Conservation (phyloP, 2,888 invertebrate genomes). For the Sphaerophoria rueppellii region DNA sequence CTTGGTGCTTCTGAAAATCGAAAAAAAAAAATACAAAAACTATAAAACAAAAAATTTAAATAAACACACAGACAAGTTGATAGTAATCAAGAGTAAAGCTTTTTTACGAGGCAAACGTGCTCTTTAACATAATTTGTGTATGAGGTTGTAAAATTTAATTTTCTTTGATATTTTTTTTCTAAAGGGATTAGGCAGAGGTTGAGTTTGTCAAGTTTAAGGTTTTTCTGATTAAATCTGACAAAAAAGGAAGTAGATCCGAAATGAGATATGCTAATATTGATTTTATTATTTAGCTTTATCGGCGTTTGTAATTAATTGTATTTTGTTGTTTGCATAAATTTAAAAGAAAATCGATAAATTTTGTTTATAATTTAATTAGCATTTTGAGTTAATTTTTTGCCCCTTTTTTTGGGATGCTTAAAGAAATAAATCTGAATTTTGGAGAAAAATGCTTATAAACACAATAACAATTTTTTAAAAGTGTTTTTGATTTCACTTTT, state of each 20-base stretch:
- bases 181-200: background rate
- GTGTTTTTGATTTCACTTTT: too few species aligned
- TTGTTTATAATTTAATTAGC: background rate
- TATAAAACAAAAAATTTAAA: conserved; percentile 1
- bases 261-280: conserved; percentile 26
- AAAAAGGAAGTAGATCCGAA: background rate
- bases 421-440: too few species aligned
- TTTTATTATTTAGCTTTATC: conserved; percentile 1
- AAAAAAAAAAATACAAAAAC: background rate
- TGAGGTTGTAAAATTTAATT: background rate
- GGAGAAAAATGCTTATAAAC: too few species aligned
- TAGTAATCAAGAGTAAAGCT: background rate
- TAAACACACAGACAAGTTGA: background rate
- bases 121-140: conserved; percentile 16
- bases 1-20: background rate
- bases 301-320: background rate
- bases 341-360: background rate
- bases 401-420: too few species aligned
- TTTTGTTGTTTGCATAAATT: background rate
- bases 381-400: too few species aligned
- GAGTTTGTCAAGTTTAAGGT: background rate
- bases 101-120: conserved; percentile 30
- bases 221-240: conserved; percentile 7
- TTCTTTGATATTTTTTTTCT: conserved; percentile 7
- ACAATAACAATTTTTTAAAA: too few species aligned